Base-by-base conservation (phyloP, 2,797 vertebrate species). In the Phrynocephalus vlangalii region DNA sequence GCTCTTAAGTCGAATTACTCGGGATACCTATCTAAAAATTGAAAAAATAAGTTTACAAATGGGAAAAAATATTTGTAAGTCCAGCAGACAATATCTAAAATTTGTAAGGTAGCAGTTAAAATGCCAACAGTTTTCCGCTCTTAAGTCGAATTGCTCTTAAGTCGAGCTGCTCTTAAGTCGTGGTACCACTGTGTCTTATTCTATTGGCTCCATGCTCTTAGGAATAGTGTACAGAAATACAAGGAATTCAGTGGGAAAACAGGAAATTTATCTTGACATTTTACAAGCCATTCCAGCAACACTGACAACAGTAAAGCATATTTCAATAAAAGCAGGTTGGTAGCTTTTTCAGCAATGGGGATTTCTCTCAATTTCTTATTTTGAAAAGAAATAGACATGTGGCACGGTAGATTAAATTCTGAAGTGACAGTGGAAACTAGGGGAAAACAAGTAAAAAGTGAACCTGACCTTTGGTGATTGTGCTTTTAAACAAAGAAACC, bases 391-490 rank as follows among this genome's bases (percentile, higher is more conserved):
- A 67, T 10, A 84, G 56, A 33, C 70, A 88, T 52, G 38, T 80
- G 70, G 83, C 73, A 20, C 13, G 22, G 44, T 16, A 72, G 26
- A 87, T 44, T 9, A 67, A 33, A 82, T 87, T 82, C n/a, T 70
- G 73, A 60, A 22, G 13, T 73, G 28, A 22, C 66, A 38, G 52
- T 84, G 70, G 70, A 84, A 81, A 73, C 44, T 44, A 9, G 75
- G 60, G 70, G n/a, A 24, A 52, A 63, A 88, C 63, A 56, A 24
- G 22, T 56, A 76, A 56, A 30, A 67, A 56, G n/a, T 77, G 82
- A 75, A 50, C 60, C 48, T 87, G 66, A 77, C 30, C 86, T 77
- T 56, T 83, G 82, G 79, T 67, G 60, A 52, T 56, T 83, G 38
- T 87, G 86, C 9, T 82, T 38, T 76, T 76, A 87, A 67, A 82